These are phyloP conservation scores for Malurus elegans DNA, from an alignment of 2,113 vertebrate genomes.

Conservation along the genomic window DNA sequence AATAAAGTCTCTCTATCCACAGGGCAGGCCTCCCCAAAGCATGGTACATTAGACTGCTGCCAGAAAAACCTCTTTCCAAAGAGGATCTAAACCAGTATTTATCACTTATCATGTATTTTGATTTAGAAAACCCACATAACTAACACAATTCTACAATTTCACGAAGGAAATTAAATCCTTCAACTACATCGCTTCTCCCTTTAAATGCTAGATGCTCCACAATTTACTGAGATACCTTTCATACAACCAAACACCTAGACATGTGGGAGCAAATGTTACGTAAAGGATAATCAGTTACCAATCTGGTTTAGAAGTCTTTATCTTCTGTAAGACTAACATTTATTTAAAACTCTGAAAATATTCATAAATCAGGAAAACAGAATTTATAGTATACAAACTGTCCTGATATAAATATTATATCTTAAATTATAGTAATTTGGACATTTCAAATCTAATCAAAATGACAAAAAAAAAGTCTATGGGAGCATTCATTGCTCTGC, in stretches of 20 bases:
- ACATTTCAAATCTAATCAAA: neutral
- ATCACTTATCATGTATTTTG: neutral
- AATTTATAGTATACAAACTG: neutral
- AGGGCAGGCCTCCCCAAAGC: neutral
- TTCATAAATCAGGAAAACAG: neutral
- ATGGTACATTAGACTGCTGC: neutral
- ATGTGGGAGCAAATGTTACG: conserved; percentile 20
- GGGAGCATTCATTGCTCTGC: neutral
- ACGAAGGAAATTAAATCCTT: neutral
- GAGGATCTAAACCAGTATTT: neutral
- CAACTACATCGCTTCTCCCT: neutral
- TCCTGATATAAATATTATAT: neutral
- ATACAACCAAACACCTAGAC: neutral
- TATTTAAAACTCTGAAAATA: neutral
- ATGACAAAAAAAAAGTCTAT: neutral
- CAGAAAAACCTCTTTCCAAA: neutral
- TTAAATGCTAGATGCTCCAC: neutral
- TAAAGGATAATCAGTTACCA: conserved; percentile 2
- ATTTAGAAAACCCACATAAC: neutral
- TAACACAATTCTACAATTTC: neutral
- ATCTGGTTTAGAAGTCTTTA: conserved; percentile 15
- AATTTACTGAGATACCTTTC: neutral
- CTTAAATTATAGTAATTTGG: neutral
- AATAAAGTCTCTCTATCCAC: neutral
- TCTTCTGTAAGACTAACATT: neutral